Evolutionary conservation across 92 coral and sea anemone species (phyloP).

Genomic region (Parazoanthus darwini): DNA sequence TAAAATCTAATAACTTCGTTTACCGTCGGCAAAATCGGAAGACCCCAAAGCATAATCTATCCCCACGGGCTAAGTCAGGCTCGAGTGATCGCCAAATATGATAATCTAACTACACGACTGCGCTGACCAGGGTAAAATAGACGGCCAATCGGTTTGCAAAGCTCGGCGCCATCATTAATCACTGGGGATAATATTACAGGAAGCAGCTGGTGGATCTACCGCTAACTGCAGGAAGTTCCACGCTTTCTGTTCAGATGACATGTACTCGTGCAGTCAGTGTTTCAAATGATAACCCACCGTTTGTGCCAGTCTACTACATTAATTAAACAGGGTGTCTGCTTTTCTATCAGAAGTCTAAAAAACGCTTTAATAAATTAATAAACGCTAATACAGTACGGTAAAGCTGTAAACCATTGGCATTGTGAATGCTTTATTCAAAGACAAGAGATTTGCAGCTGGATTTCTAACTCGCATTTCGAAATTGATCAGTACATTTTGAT

Average conservation of each 20-base stretch:
- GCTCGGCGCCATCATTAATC: not conserved
- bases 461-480: too few species aligned
- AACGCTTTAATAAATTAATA: too few species aligned
- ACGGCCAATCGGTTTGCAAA: conserved; percentile 9
- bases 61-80: not conserved
- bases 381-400: too few species aligned
- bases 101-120: not conserved
- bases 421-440: too few species aligned
- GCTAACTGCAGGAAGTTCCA: not conserved
- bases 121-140: not conserved
- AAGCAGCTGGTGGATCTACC: not conserved
- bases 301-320: not conserved
- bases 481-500: too few species aligned
- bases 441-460: too few species aligned
- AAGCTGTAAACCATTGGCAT: too few species aligned
- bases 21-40: not conserved
- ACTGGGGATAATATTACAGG: conserved; percentile 25
- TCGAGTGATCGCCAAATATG: not conserved
- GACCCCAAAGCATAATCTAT: not conserved
- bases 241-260: too few species aligned
- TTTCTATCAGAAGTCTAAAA: too few species aligned
- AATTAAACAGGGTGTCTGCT: too few species aligned
- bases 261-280: not conserved
- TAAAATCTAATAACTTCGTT: not conserved
- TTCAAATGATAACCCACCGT: too few species aligned